Evolutionary conservation across 2,113 vertebrate species (phyloP).

Genomic region (Chaetodon trifascialis): DNA sequence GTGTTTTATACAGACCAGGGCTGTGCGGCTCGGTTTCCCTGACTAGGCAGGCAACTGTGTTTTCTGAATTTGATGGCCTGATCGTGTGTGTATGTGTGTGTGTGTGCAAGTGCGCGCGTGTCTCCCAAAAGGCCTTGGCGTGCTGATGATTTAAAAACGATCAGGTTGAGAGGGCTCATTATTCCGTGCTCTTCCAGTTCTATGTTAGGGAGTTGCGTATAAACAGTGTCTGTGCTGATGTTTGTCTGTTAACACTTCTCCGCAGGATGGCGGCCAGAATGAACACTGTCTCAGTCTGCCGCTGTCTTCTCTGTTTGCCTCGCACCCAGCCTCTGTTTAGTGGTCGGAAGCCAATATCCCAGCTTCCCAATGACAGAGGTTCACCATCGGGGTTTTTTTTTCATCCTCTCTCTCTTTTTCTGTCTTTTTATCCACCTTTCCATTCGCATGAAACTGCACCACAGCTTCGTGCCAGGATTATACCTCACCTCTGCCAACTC

Average conservation of each 20-base stretch:
- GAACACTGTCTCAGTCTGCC: constrained; percentile 51
- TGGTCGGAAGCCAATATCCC: constrained; percentile 59
- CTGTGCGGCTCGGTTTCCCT: constrained; percentile 61
- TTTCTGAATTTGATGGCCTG: constrained; percentile 52
- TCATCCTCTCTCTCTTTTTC: background rate
- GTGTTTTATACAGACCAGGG: constrained; percentile 67
- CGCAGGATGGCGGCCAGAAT: constrained; percentile 33
- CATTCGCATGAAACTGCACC: constrained; percentile 54
- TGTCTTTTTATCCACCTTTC: constrained; percentile 67
- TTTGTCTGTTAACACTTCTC: constrained; percentile 71
- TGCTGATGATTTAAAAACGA: constrained; percentile 70
- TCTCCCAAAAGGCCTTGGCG: constrained; percentile 33
- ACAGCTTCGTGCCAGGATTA: constrained; percentile 59
- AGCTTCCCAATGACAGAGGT: constrained; percentile 52
- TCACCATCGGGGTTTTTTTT: constrained; percentile 24
- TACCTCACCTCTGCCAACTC: constrained; percentile 59
- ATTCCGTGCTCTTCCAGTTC: constrained; percentile 55
- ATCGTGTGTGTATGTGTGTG: constrained; percentile 36
- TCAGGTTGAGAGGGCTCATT: constrained; percentile 66
- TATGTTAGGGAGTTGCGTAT: constrained; percentile 62
- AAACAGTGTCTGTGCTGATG: constrained; percentile 60
- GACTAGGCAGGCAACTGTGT: constrained; percentile 69
- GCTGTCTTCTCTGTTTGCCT: constrained; percentile 53
- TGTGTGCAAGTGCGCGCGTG: constrained; percentile 33
- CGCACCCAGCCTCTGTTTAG: constrained; percentile 59